Conservation (phyloP, 1,140 invertebrate genomes). For the Drosophila baimaii region DNA sequence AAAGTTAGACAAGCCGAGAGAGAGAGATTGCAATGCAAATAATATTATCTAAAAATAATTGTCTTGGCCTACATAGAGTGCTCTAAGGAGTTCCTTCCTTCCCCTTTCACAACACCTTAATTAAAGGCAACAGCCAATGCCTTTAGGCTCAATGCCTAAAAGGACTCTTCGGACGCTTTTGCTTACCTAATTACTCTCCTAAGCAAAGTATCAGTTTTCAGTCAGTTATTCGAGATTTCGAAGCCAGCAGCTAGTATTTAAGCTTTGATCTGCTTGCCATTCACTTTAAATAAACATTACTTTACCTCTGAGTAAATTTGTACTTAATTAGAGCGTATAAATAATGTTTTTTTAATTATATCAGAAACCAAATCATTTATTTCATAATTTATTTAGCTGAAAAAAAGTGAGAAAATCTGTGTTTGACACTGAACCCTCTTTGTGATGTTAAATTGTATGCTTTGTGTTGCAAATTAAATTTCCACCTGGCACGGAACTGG, state of each 20-base stretch:
- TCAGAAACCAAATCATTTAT: neutral
- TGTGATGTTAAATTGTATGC: slow-evolving; percentile 15
- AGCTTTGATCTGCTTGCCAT: neutral
- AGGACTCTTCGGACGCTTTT: neutral
- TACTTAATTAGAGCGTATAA: neutral
- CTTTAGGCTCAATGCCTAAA: neutral
- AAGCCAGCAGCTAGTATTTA: neutral
- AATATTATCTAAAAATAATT: neutral
- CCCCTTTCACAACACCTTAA: neutral
- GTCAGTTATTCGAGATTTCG: neutral
- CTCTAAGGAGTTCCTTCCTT: neutral
- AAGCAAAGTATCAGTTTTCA: slow-evolving; percentile 25
- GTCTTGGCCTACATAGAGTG: no score
- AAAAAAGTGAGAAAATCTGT: slow-evolving; percentile 8
- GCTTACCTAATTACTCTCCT: slow-evolving; percentile 11
- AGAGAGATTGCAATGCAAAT: slow-evolving; percentile 3
- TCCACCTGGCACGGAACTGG: neutral
- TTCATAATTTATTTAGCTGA: neutral
- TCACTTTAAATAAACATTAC: neutral
- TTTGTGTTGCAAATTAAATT: slow-evolving; percentile 21
- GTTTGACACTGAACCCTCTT: slow-evolving; percentile 15
- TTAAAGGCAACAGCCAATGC: neutral
- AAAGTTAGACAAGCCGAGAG: neutral
- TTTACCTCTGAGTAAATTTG: neutral
- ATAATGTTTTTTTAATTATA: slow-evolving; percentile 11